Base-by-base conservation (phyloP, 2,888 invertebrate genomes). In the Baccha elongata region DNA sequence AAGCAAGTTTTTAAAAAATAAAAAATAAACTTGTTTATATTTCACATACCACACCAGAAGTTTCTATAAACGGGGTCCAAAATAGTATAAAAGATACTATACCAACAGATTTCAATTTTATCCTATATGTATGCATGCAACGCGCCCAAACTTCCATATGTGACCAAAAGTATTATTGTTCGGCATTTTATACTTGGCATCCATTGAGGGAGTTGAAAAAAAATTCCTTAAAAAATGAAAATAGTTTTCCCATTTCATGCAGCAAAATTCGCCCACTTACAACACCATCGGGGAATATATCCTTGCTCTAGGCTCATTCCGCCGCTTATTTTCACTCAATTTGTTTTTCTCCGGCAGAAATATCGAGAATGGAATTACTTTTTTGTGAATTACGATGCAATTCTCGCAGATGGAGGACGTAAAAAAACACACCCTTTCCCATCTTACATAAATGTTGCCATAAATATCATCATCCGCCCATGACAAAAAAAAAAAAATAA, bases 341-440 rank as follows among this genome's bases (percentile, higher is more conserved):
- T 83, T 83, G 83, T 73, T 83, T 78, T 55, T 46, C 68, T 50
- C 62, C 26, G 40, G 35, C 46, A 78, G 29, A 73, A 73, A 72
- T 78, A 73, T 83, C 64, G 73, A 58, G 64, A 68, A 58, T 68
- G 64, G 78, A 83, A 83, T 83, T 78, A 72, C 78, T 68, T 83
- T 78, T 58, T 78, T 78, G 72, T 83, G 78, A 83, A 55, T 83
- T 64, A 83, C 78, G 78, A 78, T 83, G 78, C 78, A 78, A 68
- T 78, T 68, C 62, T 50, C 68, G 21, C 50, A 23, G 52, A 64
- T 15, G 35, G 50, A 42, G 69, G 62, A 55, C 19, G 52, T 4
- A 11, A 19, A 19, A 19, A 17, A 1, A 37, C 35, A 10, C 37
- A 13, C 13, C 58, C 81, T 50, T 44, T 37, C 53, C 64, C 72